Base-by-base conservation (phyloP, 2,888 invertebrate species). In the Orthosia gracilis region DNA sequence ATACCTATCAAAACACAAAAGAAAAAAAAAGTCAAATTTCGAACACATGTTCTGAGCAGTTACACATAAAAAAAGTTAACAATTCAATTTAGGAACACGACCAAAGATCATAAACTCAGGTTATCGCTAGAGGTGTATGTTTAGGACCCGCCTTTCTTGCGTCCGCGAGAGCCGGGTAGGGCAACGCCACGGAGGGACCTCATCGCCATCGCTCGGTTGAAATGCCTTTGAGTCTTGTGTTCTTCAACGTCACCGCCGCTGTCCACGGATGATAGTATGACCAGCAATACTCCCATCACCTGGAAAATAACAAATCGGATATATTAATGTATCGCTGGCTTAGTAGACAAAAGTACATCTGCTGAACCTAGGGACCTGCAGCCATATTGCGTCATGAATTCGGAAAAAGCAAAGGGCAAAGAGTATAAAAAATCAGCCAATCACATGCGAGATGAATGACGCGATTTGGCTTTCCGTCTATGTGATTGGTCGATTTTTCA, bases 141-240 rank as follows among this genome's bases (percentile, higher is more conserved):
- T 92, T 95, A 96, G 26, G 94, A 92, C 84, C 93, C 94, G 70
- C 94, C 94, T 91, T 96, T 96, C 89, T 96, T 96, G 26, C 96
- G 92, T 2, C 94, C 92, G 54, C 96, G 90, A 7, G 94, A 84
- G 68, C 93, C 93, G 9, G 94, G 91, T 13, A 97, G 87, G 31
- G 96, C 87, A 63, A 97, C 96, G 61, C 97, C 97, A 62, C 97
- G 97, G 59, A 99, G 96, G 67, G 98, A 98, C 18, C 98, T 97
- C 98, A 98, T 98, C 21, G 98, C 98, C 98, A 98, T 98, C 18
- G 98, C 98, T 86, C 98, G 97, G 95, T 98, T 98, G 94, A 98
- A 98, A 91, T 98, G 98, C 50, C 98, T 97, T 87, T 98, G 98
- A 11, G 98, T 97, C 91, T 97, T 98, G 87, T 97, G 97, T 82